Evolutionary conservation across 2,888 invertebrate genomes (phyloP).

Genomic region (Sesia apiformis): DNA sequence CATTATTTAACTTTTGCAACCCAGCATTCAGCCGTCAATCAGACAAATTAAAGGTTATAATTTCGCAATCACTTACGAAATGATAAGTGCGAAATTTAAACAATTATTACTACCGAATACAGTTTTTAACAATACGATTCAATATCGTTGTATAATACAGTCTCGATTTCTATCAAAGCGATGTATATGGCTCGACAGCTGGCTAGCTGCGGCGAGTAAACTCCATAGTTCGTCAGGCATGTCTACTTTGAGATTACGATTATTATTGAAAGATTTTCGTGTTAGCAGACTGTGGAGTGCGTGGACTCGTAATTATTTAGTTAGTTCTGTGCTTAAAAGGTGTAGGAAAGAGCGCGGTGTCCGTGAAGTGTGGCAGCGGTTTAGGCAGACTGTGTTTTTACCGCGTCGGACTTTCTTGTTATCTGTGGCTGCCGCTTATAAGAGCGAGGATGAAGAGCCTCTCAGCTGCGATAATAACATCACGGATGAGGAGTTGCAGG

Average conservation of each 20-base stretch:
- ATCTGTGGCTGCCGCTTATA: constrained; percentile 55
- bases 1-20: too few species aligned
- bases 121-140: constrained; percentile 19
- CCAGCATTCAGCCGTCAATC: too few species aligned
- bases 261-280: constrained; percentile 45
- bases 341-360: constrained; percentile 47
- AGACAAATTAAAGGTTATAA: constrained; percentile 38
- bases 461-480: constrained; percentile 37
- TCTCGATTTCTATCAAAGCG: constrained; percentile 25
- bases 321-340: constrained; percentile 43
- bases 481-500: constrained; percentile 54
- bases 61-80: constrained; percentile 40
- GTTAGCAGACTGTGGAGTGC: constrained; percentile 43
- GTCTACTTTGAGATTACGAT: constrained; percentile 30
- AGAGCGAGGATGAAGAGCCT: constrained; percentile 22
- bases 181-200: constrained; percentile 26
- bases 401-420: constrained; percentile 46
- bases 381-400: constrained; percentile 44
- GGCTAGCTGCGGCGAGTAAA: constrained; percentile 18
- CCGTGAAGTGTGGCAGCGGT: constrained; percentile 48
- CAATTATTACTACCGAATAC: constrained; percentile 29
- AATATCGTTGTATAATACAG: constrained; percentile 22
- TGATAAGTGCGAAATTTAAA: constrained; percentile 43
- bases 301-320: constrained; percentile 44
- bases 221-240: constrained; percentile 22